Conservation (phyloP, 2,797 vertebrate species). For the Sylvilagus floridanus region DNA sequence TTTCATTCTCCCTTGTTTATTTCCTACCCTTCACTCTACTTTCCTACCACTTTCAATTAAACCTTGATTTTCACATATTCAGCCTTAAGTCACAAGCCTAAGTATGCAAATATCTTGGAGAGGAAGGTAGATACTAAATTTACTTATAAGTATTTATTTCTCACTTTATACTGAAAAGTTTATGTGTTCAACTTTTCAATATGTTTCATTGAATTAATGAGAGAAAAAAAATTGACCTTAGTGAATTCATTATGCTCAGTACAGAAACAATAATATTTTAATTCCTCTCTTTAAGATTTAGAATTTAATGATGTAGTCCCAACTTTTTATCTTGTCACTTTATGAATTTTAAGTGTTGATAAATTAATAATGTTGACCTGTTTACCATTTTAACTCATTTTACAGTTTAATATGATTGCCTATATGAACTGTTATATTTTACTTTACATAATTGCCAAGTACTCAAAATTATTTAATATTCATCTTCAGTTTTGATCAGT, state of each 20-base stretch:
- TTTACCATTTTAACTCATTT: slow-evolving; percentile 57
- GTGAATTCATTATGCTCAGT: neutral
- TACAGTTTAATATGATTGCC: slow-evolving; percentile 29
- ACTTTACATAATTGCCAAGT: slow-evolving; percentile 67
- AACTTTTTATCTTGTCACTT: slow-evolving; percentile 58
- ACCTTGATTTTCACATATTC: neutral
- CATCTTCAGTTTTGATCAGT: neutral
- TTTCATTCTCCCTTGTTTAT: neutral
- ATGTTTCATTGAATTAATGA: neutral
- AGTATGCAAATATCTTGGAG: neutral
- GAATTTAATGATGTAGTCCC: slow-evolving; percentile 57
- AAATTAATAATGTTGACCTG: slow-evolving; percentile 61
- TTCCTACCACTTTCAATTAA: neutral
- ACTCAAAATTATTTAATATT: slow-evolving; percentile 49
- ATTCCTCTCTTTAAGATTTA: slow-evolving; percentile 44
- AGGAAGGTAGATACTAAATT: neutral
- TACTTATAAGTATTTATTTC: neutral
- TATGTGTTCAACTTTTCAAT: neutral
- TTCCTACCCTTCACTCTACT: neutral
- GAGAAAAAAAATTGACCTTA: neutral
- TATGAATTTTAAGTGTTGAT: slow-evolving; percentile 38
- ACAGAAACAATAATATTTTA: slow-evolving; percentile 51
- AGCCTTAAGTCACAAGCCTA: neutral
- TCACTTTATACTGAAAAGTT: neutral
- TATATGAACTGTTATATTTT: slow-evolving; percentile 32